Evolutionary conservation across 1,140 invertebrate genomes (phyloP), one percentile per base, ranked within the genome.

Genomic region (Brachionus paranguensis): DNA sequence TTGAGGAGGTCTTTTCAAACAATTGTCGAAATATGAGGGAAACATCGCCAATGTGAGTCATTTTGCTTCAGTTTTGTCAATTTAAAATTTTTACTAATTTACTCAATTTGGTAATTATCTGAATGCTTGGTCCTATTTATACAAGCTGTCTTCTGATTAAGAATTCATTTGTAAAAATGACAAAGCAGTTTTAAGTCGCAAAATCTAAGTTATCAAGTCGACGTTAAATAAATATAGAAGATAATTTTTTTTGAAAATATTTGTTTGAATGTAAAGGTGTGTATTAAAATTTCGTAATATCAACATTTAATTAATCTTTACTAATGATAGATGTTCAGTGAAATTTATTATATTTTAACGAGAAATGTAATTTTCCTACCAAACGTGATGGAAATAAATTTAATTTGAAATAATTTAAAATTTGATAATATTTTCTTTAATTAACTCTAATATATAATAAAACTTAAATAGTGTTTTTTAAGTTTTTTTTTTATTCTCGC

Each of bases 1-100:
- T 99, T 87, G 93, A 94, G 85, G 95, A 97, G 64, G 92, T 92
- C 37, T 92, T 90, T 88, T 99, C 97, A 88, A 99, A 97, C 11
- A 99, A 89, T 96, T 99, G 65, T 68, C 65, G 17, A 24, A 68
- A 68, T 14, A 68, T 68, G 3, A 68, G n/a, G 14, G 65, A 68
- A n/a, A 68, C 65, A 41, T 68, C 65, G 8, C 65, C 65, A 68
- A 68, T 68, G 27, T 68, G 65, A 33, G 65, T 68, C 65, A 68
- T 68, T 60, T 60, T 60, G 20, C 20, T 20, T 20, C 8, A 60
- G 17, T 20, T 60, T 60, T 60, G 1, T 20, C 6, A 60, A 60
- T 20, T 60, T 24, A 8, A 60, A 60, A 60, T 60, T 60, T 20
- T 60, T 10, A 6, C 6, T 24, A 20, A 20, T 60, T 24, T 60